Percentiles rank a stretch among this genome's conserved stretches.
phyloP scores from a whole-genome alignment of 2,888 invertebrate species.

The Keiferia lycopersicella region DNA sequence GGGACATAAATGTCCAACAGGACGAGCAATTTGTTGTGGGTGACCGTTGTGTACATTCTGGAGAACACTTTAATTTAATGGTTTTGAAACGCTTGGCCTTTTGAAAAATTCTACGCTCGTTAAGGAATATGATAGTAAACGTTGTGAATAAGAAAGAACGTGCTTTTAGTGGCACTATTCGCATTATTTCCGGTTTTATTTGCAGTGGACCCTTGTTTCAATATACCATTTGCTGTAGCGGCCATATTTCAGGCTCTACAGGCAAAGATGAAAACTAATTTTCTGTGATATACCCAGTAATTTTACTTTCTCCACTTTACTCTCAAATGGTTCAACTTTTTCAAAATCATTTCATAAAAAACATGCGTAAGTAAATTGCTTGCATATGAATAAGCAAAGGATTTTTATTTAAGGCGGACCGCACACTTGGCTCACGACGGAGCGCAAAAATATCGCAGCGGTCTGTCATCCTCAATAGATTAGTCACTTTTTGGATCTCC shows the following conservation, averaged over 20 bases:
- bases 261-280: background rate
- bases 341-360: no score
- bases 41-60: slow-evolving; percentile 12
- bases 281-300: no score
- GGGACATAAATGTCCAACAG: background rate
- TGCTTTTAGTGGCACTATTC: background rate
- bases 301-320: background rate
- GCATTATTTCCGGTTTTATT: slow-evolving; percentile 2
- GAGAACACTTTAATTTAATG: slow-evolving; percentile 2
- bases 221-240: background rate
- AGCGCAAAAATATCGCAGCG: no score
- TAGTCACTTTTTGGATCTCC: background rate
- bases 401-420: no score
- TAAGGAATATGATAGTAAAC: background rate
- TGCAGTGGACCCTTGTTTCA: background rate
- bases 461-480: background rate
- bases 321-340: no score
- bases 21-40: slow-evolving; percentile 12
- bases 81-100: background rate
- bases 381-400: no score
- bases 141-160: background rate
- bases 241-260: background rate
- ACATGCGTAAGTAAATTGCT: no score
- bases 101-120: slow-evolving; percentile 6
- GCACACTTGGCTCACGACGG: no score